Evolutionary conservation across 2,888 invertebrate species (phyloP).

Genomic region (Drosophila limbata): DNA sequence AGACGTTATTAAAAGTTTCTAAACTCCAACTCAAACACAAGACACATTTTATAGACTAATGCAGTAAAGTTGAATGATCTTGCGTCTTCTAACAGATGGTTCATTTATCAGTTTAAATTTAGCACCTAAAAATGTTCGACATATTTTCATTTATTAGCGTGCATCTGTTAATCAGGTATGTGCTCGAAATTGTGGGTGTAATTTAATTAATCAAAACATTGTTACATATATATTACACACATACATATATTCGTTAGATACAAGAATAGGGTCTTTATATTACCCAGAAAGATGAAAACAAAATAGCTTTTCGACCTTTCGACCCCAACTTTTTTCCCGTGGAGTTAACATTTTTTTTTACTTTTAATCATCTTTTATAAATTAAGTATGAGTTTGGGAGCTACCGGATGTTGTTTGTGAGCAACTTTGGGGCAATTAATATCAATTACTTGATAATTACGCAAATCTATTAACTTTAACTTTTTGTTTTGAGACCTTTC

Average conservation of each 20-base stretch:
- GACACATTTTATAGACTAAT: conserved; percentile 1
- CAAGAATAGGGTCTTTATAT: too few species aligned
- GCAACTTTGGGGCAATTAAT: too few species aligned
- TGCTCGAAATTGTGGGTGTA: conserved; percentile 20
- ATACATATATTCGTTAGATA: background rate
- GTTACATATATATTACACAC: background rate
- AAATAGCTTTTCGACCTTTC: background rate
- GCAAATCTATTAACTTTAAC: too few species aligned
- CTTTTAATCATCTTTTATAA: too few species aligned
- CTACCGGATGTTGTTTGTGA: too few species aligned
- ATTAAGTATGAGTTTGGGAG: too few species aligned
- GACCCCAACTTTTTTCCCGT: too few species aligned
- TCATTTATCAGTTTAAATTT: conserved; percentile 20
- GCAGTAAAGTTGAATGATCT: conserved; percentile 8
- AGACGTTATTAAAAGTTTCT: conserved; percentile 18
- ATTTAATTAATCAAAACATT: conserved; percentile 6
- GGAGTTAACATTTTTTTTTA: too few species aligned
- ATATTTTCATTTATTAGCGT: conserved; percentile 21
- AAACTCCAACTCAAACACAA: background rate
- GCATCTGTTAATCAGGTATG: conserved; percentile 30
- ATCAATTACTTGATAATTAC: too few species aligned
- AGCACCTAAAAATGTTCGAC: conserved; percentile 9
- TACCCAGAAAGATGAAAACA: background rate
- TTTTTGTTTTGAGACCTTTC: too few species aligned
- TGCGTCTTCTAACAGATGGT: conserved; percentile 1